phyloP scores from a whole-genome alignment of 2,797 vertebrate genomes.

The Atherinosoma microstoma region DNA sequence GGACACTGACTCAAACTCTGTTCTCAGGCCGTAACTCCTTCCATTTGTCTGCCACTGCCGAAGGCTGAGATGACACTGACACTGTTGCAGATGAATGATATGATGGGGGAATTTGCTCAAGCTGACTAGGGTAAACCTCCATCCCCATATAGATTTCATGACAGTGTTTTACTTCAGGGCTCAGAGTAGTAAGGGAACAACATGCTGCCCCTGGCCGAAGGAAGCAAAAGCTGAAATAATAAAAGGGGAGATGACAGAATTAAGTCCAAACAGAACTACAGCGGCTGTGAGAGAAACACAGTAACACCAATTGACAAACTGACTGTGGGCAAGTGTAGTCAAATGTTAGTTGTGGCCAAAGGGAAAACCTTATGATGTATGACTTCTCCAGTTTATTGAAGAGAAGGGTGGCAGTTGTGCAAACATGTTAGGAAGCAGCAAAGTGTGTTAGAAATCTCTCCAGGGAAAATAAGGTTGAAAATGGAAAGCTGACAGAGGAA shows the following conservation, averaged over 20 bases:
- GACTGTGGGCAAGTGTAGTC: slow-evolving; percentile 7
- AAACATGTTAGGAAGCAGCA: slow-evolving; percentile 13
- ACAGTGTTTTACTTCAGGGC: neutral
- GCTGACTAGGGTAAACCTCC: slow-evolving; percentile 14
- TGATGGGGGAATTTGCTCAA: slow-evolving; percentile 28
- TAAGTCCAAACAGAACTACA: neutral
- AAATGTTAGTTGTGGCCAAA: slow-evolving; percentile 13
- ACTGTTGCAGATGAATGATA: slow-evolving; percentile 29
- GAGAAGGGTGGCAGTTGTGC: slow-evolving; percentile 10
- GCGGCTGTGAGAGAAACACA: neutral
- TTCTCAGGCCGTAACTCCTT: slow-evolving; percentile 18
- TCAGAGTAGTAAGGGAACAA: neutral
- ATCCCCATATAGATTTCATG: neutral
- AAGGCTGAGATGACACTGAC: slow-evolving; percentile 5
- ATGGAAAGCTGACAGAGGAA: neutral
- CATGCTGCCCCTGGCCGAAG: neutral
- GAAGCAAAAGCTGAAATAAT: slow-evolving; percentile 1
- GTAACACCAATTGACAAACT: neutral
- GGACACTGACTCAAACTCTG: slow-evolving; percentile 10
- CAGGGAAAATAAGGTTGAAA: slow-evolving; percentile 23
- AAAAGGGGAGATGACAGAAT: slow-evolving; percentile 6
- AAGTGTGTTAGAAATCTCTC: slow-evolving; percentile 22
- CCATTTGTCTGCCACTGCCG: slow-evolving; percentile 24
- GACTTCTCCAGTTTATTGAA: slow-evolving; percentile 13
- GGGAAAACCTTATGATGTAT: neutral